Conservation (phyloP, 35 echinoderm and acorn worm species). For the Lytechinus pictus region DNA sequence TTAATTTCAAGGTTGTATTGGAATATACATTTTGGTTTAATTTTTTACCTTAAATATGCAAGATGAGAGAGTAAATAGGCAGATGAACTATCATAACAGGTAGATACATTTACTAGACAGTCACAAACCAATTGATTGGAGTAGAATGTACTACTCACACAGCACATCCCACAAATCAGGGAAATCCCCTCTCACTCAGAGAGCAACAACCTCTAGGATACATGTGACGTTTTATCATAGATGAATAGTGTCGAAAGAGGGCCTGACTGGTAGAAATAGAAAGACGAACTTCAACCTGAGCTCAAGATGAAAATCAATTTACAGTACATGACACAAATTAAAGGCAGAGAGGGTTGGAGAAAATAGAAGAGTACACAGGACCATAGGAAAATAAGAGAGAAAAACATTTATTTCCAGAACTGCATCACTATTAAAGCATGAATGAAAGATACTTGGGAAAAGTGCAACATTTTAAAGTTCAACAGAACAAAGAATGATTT, state of each 20-base stretch:
- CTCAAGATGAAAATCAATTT: neutral
- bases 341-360: neutral
- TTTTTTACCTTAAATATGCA: too few species aligned
- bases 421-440: too few species aligned
- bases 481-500: too few species aligned
- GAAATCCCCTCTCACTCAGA: neutral
- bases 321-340: neutral
- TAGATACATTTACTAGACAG: too few species aligned
- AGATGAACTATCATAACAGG: too few species aligned
- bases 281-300: neutral
- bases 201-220: neutral
- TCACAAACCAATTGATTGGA: neutral
- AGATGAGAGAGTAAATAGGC: too few species aligned
- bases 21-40: too few species aligned
- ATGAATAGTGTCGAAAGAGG: neutral
- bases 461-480: too few species aligned
- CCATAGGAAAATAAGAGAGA: neutral
- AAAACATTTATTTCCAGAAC: neutral
- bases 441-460: too few species aligned
- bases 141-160: neutral
- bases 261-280: neutral
- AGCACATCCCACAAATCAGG: neutral
- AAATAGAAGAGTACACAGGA: neutral
- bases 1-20: too few species aligned
- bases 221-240: neutral